Percentiles rank a stretch among this genome's conserved stretches.
These are phyloP conservation scores for Papilio protenor DNA, from an alignment of 2,888 invertebrate species.

Conservation along the genomic window DNA sequence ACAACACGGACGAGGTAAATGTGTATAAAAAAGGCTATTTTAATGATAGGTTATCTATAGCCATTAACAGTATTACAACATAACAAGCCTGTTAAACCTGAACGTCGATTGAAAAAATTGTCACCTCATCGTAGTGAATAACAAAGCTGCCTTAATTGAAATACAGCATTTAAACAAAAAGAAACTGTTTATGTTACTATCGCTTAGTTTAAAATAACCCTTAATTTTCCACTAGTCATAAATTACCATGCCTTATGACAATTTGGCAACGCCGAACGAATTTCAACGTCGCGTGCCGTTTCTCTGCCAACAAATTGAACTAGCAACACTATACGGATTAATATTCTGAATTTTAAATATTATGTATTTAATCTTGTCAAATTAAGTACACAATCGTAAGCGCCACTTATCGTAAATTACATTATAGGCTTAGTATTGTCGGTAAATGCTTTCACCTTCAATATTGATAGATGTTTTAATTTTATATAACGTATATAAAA, in stretches of 20 bases:
- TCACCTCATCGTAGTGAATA: slow-evolving; percentile 3
- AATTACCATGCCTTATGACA: slow-evolving; percentile 41
- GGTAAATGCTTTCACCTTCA: slow-evolving; percentile 12
- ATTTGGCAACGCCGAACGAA: slow-evolving; percentile 38
- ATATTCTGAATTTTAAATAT: slow-evolving; percentile 13
- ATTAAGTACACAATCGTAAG: not conserved
- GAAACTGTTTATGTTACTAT: not conserved
- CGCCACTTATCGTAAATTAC: slow-evolving; percentile 24
- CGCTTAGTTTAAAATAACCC: slow-evolving; percentile 33
- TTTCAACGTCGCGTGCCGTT: slow-evolving; percentile 35
- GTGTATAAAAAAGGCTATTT: not conserved
- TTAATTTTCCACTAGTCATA: slow-evolving; percentile 38
- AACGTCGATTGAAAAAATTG: slow-evolving; percentile 4
- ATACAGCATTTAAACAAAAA: not conserved
- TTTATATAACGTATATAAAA: not conserved
- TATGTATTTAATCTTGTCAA: slow-evolving; percentile 4
- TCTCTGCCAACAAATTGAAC: slow-evolving; percentile 37
- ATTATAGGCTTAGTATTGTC: slow-evolving; percentile 21
- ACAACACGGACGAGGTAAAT: slow-evolving; percentile 1
- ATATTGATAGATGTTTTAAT: slow-evolving; percentile 11
- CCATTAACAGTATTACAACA: not conserved
- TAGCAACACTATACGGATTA: slow-evolving; percentile 11
- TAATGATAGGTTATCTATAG: not conserved
- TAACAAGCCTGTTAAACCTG: not conserved
- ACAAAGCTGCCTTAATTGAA: not conserved